These are phyloP conservation scores for Isoperla grammatica DNA, from an alignment of 2,888 invertebrate species.

Conservation along the genomic window DNA sequence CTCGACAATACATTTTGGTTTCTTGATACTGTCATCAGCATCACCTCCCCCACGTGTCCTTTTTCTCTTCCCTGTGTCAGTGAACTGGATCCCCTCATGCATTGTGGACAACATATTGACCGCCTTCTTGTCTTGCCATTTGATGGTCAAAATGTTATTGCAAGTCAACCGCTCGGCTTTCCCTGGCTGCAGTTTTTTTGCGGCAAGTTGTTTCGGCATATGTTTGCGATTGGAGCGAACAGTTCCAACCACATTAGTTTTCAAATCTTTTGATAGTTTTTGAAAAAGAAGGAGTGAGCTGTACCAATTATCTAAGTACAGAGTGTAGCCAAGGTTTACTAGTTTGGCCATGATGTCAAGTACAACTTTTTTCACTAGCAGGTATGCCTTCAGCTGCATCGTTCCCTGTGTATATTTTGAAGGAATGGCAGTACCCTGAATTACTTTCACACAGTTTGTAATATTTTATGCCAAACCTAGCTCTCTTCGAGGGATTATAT, in stretches of 20 bases:
- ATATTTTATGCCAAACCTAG: constrained; percentile 22
- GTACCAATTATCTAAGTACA: background rate
- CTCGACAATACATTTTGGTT: constrained; percentile 30
- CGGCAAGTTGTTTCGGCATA: too few relatives aligned
- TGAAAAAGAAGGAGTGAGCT: background rate
- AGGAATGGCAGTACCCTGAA: constrained; percentile 15
- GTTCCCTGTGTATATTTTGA: constrained; percentile 23
- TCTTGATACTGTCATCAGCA: constrained; percentile 17
- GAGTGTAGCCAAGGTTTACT: background rate
- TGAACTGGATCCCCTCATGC: constrained; percentile 26
- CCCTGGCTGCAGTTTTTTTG: too few relatives aligned
- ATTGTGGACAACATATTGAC: constrained; percentile 30
- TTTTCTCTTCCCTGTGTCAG: constrained; percentile 3
- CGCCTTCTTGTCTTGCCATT: constrained; percentile 31
- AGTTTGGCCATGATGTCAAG: background rate
- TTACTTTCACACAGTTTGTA: constrained; percentile 22
- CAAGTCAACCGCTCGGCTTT: too few relatives aligned
- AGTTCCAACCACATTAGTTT: background rate
- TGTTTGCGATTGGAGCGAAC: too few relatives aligned
- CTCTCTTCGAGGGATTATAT: constrained; percentile 20
- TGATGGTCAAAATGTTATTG: background rate
- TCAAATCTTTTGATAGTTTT: background rate
- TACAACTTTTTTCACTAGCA: background rate
- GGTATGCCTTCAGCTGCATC: constrained; percentile 1
- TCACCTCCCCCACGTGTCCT: too few relatives aligned